Evolutionary conservation across 2,797 vertebrate genomes (phyloP), one percentile per base, ranked within the genome.

Genomic region (Sebastes kiyomatsui): DNA sequence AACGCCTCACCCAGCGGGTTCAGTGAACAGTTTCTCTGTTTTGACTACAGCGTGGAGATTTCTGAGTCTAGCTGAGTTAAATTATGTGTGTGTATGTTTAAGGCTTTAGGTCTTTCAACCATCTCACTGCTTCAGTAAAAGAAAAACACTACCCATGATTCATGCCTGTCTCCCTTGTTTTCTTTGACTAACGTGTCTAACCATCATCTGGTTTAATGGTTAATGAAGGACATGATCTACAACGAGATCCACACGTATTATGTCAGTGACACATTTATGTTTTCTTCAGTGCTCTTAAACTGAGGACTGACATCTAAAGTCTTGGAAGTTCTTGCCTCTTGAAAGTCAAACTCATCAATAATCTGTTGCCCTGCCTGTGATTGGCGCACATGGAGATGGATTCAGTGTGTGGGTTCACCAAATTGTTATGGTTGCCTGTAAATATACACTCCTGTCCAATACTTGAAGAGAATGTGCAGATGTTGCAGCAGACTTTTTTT

Each of bases 21-120:
- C 6, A 12, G 32, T 32, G 46, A 13, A 49, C 33, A 46, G 32
- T 68, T 60, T 7, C 67, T 81, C 35, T 76, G 74, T 65, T 87
- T 77, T 82, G 71, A 87, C 68, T 75, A 38, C 76, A 68, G 68
- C 69, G 74, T 25, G 49, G 52, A 81, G 56, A 64, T 65, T 2
- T 76, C 61, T 55, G 65, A 75, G 55, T 77, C 66, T 28, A 62
- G 70, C 54, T 0, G 27, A 69, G 74, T 76, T 62, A 65, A 80
- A 81, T 81, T 62, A 83, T 84, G 81, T 60, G 83, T 84, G 80
- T 87, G 64, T 69, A 28, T 69, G 30, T 84, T 72, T 72, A 55
- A 67, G 33, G 27, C 65, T 82, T 59, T 32, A 16, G 56, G 35
- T 74, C 73, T 79, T 84, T 82, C 70, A 80, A 77, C 28, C 59